phyloP scores from a whole-genome alignment of 2,113 vertebrate species.

The Diadophis punctatus region DNA sequence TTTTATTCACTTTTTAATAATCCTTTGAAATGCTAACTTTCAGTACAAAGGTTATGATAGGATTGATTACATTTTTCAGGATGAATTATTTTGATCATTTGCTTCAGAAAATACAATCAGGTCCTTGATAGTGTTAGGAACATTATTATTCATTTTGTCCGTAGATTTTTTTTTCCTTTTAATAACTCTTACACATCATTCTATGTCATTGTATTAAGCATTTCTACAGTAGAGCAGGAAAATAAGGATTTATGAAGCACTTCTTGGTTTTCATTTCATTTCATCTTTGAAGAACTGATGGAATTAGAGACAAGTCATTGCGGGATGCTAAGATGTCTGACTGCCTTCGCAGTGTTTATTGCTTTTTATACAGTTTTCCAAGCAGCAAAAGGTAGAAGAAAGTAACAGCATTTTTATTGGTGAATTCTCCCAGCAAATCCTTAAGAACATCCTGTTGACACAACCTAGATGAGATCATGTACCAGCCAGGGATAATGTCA shows the following conservation, averaged over 20 bases:
- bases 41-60: slow-evolving; percentile 41
- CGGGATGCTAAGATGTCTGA: too few relatives aligned
- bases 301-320: too few relatives aligned
- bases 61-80: slow-evolving; percentile 41
- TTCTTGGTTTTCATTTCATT: slow-evolving; percentile 1
- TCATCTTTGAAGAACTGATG: slow-evolving; percentile 3
- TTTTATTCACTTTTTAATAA: slow-evolving; percentile 47
- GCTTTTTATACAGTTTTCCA: too few relatives aligned
- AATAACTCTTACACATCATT: slow-evolving; percentile 30
- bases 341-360: too few relatives aligned
- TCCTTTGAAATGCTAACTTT: slow-evolving; percentile 38
- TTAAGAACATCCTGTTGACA: too few relatives aligned
- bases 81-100: slow-evolving; percentile 40
- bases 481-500: too few relatives aligned
- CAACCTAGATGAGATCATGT: too few relatives aligned
- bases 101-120: slow-evolving; percentile 38
- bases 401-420: too few relatives aligned
- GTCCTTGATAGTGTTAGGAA: slow-evolving; percentile 33
- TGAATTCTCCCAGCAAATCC: too few relatives aligned
- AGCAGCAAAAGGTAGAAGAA: too few relatives aligned
- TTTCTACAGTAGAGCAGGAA: slow-evolving; percentile 15
- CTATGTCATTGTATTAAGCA: slow-evolving; percentile 16
- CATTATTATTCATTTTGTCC: slow-evolving; percentile 25
- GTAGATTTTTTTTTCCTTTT: slow-evolving; percentile 42
- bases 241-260: neutral